phyloP scores from a whole-genome alignment of 1,140 invertebrate species.

The Papilio xuthus region DNA sequence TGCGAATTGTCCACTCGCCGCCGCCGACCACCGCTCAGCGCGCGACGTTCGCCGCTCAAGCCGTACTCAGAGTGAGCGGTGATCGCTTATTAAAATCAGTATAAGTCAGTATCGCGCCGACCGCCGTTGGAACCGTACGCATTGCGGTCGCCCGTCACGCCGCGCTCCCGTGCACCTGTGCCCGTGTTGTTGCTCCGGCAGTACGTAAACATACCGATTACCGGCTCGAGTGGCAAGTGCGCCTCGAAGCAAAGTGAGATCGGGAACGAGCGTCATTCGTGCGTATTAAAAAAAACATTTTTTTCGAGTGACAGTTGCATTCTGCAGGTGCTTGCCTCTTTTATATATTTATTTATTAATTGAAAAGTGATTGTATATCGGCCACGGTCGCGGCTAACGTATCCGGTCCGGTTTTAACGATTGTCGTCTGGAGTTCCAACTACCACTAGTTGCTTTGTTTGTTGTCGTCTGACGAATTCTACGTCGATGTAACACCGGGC shows the following conservation, averaged over 20 bases:
- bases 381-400: slow-evolving; percentile 78
- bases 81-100: background rate
- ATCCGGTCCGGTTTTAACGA: slow-evolving; percentile 79
- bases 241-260: slow-evolving; percentile 56
- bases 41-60: slow-evolving; percentile 37
- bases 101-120: slow-evolving; percentile 62
- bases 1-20: slow-evolving; percentile 68
- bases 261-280: slow-evolving; percentile 51
- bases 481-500: slow-evolving; percentile 43
- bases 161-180: slow-evolving; percentile 67
- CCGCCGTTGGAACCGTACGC: slow-evolving; percentile 55
- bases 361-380: slow-evolving; percentile 78
- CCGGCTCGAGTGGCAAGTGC: slow-evolving; percentile 61
- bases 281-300: slow-evolving; percentile 52
- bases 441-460: slow-evolving; percentile 78
- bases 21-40: slow-evolving; percentile 14
- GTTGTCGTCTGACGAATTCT: slow-evolving; percentile 50
- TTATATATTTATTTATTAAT: slow-evolving; percentile 68
- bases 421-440: slow-evolving; percentile 69
- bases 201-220: slow-evolving; percentile 68
- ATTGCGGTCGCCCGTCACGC: slow-evolving; percentile 43
- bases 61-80: slow-evolving; percentile 41
- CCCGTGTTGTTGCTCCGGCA: slow-evolving; percentile 63
- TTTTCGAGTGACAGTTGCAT: slow-evolving; percentile 67
- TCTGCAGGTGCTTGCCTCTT: slow-evolving; percentile 74